Conservation (phyloP, 2,888 invertebrate genomes). For the Nephrotoma flavescens region DNA sequence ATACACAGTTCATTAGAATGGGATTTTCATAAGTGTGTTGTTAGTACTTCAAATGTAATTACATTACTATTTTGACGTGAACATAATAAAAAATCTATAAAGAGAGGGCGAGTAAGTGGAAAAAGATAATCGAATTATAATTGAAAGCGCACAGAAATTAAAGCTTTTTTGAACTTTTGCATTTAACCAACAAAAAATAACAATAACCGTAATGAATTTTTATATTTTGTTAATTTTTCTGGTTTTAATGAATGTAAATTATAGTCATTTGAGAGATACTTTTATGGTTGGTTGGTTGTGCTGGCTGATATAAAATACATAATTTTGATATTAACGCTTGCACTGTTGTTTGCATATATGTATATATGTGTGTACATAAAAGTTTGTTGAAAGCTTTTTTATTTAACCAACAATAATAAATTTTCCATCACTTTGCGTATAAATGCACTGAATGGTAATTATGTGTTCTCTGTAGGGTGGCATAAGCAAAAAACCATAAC, state of each 20-base stretch:
- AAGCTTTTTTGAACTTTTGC: neutral
- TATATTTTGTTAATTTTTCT: neutral
- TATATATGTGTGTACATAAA: neutral
- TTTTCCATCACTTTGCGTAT: neutral
- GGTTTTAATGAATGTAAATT: neutral
- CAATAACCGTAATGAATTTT: neutral
- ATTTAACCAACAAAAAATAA: too few relatives aligned
- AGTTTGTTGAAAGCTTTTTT: neutral
- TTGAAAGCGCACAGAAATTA: neutral
- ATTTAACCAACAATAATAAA: neutral
- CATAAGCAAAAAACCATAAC: neutral
- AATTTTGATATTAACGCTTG: neutral
- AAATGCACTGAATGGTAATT: neutral
- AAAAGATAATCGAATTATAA: neutral
- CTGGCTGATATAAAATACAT: neutral
- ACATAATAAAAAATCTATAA: neutral
- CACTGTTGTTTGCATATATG: neutral
- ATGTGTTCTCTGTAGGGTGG: neutral
- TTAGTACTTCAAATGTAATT: too few relatives aligned
- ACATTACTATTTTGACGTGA: too few relatives aligned
- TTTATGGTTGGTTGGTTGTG: neutral
- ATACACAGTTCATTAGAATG: neutral
- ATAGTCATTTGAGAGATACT: neutral
- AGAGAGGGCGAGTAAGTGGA: neutral
- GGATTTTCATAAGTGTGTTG: neutral